Conservation (phyloP, 2,888 invertebrate species). For the Glaucopsyche alexis region DNA sequence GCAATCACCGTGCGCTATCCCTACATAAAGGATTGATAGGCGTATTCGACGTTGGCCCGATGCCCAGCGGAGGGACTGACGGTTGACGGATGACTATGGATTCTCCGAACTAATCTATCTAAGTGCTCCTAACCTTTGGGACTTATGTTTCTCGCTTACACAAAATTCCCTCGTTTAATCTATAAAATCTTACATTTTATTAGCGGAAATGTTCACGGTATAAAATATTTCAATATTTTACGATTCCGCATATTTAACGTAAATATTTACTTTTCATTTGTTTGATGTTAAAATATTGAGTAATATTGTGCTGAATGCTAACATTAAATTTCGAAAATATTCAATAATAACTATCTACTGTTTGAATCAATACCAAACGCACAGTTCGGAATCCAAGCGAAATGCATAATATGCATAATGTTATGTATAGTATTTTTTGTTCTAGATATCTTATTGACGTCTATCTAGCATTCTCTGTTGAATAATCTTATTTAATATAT, state of each 20-base stretch:
- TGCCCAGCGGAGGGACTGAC: constrained; percentile 35
- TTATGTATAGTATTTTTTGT: too few species aligned
- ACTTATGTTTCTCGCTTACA: neutral
- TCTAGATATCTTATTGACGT: too few species aligned
- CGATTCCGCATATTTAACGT: neutral
- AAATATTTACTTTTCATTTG: neutral
- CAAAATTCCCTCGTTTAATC: constrained; percentile 1
- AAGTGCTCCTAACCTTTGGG: constrained; percentile 19
- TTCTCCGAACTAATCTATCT: constrained; percentile 21
- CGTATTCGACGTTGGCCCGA: constrained; percentile 32
- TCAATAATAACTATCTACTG: too few species aligned
- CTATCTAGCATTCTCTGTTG: too few species aligned
- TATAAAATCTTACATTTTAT: constrained; percentile 10
- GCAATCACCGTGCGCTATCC: constrained; percentile 5
- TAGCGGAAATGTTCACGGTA: neutral
- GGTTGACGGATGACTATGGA: constrained; percentile 37
- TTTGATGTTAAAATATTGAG: too few species aligned
- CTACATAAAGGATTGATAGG: constrained; percentile 34
- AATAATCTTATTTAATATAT: too few species aligned
- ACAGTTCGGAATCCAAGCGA: too few species aligned
- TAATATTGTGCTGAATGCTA: neutral
- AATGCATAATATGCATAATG: too few species aligned
- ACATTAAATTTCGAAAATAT: too few species aligned
- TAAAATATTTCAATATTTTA: neutral
- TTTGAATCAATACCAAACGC: too few species aligned